Evolutionary conservation across 2,888 invertebrate genomes (phyloP).

Genomic region (Actias luna): DNA sequence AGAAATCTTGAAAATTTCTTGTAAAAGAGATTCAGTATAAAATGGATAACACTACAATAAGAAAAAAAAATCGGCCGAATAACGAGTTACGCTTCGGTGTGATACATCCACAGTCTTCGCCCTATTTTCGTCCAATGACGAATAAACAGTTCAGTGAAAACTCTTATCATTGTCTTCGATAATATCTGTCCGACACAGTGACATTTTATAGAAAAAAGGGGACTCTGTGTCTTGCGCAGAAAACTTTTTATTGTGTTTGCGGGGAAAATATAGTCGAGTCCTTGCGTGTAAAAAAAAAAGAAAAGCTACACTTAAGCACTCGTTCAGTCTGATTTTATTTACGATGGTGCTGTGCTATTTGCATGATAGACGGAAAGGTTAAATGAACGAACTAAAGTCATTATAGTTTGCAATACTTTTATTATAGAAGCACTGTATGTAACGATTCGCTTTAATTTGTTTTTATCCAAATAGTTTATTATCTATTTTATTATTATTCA

Average conservation of each 20-base stretch:
- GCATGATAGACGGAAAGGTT: neutral
- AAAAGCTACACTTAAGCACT: neutral
- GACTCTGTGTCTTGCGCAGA: conserved; percentile 3
- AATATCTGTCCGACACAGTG: conserved; percentile 58
- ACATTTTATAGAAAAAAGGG: conserved; percentile 29
- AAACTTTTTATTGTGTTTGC: conserved; percentile 16
- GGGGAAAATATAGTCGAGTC: conserved; percentile 3
- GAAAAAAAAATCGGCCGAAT: too few relatives aligned
- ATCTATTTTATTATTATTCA: too few relatives aligned
- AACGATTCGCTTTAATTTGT: too few relatives aligned
- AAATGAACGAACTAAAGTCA: too few relatives aligned
- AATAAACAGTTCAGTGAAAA: conserved; percentile 66
- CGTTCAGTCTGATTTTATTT: neutral
- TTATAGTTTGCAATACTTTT: too few relatives aligned
- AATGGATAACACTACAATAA: too few relatives aligned
- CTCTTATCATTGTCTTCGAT: conserved; percentile 64
- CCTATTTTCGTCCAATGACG: conserved; percentile 40
- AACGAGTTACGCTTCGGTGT: conserved; percentile 41
- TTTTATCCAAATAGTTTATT: too few relatives aligned
- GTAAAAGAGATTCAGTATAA: too few relatives aligned
- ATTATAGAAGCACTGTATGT: neutral
- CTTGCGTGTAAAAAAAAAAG: conserved; percentile 1
- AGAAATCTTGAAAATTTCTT: too few relatives aligned
- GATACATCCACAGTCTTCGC: conserved; percentile 25
- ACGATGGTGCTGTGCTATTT: neutral